Conservation (phyloP, 2,888 invertebrate species). For the Dorcus hopei region DNA sequence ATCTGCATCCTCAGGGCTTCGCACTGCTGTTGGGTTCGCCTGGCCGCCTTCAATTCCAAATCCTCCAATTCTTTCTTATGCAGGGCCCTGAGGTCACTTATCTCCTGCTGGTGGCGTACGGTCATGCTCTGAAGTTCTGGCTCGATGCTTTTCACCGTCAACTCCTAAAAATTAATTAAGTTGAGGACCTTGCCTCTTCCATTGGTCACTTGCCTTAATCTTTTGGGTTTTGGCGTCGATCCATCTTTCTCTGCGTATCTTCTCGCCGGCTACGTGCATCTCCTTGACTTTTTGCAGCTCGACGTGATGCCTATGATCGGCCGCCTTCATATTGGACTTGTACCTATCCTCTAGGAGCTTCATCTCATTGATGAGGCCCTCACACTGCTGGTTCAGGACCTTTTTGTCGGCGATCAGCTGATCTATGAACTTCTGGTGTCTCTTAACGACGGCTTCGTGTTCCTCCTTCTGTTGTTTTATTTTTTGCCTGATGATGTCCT, state of each 20-base stretch:
- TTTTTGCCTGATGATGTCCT: conserved; percentile 47
- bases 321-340: conserved; percentile 62
- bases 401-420: conserved; percentile 79
- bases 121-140: conserved; percentile 79
- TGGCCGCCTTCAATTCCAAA: conserved; percentile 57
- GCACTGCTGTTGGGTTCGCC: conserved; percentile 60
- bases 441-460: conserved; percentile 68
- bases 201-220: conserved; percentile 62
- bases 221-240: conserved; percentile 80
- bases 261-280: conserved; percentile 74
- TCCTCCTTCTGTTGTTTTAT: conserved; percentile 64
- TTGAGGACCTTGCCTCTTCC: not conserved
- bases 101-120: conserved; percentile 61
- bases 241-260: conserved; percentile 73
- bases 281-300: conserved; percentile 74
- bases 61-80: conserved; percentile 68
- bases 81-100: conserved; percentile 65
- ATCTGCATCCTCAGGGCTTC: conserved; percentile 60
- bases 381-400: conserved; percentile 70
- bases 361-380: conserved; percentile 63
- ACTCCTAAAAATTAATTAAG: conserved; percentile 55
- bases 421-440: conserved; percentile 82
- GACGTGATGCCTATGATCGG: conserved; percentile 72
- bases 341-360: conserved; percentile 65
- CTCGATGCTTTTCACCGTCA: conserved; percentile 84